A percentile compares a stretch with the other conserved stretches of the same genome.
phyloP scores from a whole-genome alignment of 37 sponge, comb jelly and placozoan species.

The Chondrosia reniformis region DNA sequence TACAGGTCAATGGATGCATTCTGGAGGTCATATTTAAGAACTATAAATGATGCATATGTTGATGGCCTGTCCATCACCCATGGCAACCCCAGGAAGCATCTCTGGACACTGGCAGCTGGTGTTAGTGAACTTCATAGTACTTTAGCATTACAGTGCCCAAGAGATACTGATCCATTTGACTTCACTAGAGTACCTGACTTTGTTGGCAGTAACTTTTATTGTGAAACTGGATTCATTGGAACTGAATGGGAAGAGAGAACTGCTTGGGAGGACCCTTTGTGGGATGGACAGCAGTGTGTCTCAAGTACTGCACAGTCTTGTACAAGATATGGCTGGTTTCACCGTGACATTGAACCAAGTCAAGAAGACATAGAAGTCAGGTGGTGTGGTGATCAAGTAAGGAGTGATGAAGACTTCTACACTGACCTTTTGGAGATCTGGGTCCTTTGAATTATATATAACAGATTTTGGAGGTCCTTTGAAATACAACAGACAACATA shows the following conservation, averaged over 20 bases:
- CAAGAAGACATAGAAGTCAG: slow-evolving; percentile 11
- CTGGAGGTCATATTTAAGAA: not conserved
- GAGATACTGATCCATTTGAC: not conserved
- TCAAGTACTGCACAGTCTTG: not conserved
- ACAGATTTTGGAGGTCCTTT: too few species aligned
- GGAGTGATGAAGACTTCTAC: too few species aligned
- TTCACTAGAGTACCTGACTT: not conserved
- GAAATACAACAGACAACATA: too few species aligned
- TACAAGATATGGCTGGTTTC: not conserved
- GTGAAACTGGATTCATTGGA: not conserved
- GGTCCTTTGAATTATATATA: too few species aligned
- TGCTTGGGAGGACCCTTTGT: slow-evolving; percentile 12
- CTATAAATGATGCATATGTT: not conserved
- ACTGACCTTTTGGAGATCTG: too few species aligned
- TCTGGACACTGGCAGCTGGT: slow-evolving; percentile 1
- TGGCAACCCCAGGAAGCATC: not conserved
- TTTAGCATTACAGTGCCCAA: not conserved
- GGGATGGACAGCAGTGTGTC: slow-evolving; percentile 7
- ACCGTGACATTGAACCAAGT: not conserved
- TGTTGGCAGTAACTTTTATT: not conserved
- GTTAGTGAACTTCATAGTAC: not conserved
- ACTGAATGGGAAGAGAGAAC: too few species aligned
- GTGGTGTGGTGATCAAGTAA: not conserved
- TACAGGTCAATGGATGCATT: not conserved
- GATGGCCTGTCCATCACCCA: slow-evolving; percentile 8